Evolutionary conservation across 2,113 vertebrate genomes (phyloP), one percentile per base, ranked within the genome.

Genomic region (Seriola dumerili): DNA sequence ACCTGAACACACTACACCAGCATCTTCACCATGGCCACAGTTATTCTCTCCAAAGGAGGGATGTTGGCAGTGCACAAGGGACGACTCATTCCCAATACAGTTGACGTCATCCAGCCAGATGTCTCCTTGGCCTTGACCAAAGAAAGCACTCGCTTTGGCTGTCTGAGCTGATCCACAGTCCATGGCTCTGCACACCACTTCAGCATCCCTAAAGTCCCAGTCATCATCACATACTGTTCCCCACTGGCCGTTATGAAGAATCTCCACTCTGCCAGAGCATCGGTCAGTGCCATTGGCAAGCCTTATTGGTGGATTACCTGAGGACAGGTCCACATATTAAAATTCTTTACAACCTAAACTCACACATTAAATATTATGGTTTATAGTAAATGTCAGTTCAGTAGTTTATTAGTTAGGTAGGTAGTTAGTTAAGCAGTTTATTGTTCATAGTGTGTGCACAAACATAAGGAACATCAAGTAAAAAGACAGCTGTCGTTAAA

Each of bases 1-100:
- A 95, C 94, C 89, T 91, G 92, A 86, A 78, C 95, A 95, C n/a
- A 92, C 44, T 29, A 95, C 94, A 8, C 92, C 87, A 7, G 93
- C 94, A 71, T 94, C 93, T 84, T 94, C 88, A 5, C 0, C 12
- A 21, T 94, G 91, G 38, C 55, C 50, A 11, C 94, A 95, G 66
- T 91, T 81, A 19, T 63, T 77, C 8, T 78, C 76, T 66, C 86
- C 91, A 8, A 89, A 80, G 0, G 9, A 0, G 0, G 8, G 21
- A 5, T 76, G 91, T 8, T 0, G 1, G 46, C 94, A 95, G 9
- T 92, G 48, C 17, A 13, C 1, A 44, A 95, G 85, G 0, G 81
- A 81, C 0, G 61, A 79, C 77, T 94, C 92, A 4, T 82, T 90
- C 10, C 92, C 94, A 0, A 19, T 0, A 78, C 95, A 95, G 0